A percentile compares a stretch with the other conserved stretches of the same genome.
phyloP scores from a whole-genome alignment of 2,113 vertebrate species.

The Condylura cristata region DNA sequence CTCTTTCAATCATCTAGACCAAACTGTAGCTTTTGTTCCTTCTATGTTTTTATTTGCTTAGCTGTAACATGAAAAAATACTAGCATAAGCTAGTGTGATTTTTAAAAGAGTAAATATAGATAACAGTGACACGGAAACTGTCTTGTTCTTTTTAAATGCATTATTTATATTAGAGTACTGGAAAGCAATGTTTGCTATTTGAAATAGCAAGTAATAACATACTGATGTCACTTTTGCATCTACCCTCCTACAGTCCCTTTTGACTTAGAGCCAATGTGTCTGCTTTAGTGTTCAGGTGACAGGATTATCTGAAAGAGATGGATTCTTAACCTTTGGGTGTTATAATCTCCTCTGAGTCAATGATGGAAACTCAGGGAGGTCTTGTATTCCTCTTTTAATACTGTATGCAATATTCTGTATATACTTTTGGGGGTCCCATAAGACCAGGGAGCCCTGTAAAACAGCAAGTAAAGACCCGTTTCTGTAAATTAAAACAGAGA shows the following conservation, averaged over 20 bases:
- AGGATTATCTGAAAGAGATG: not conserved
- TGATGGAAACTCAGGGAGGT: not conserved
- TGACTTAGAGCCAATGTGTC: not conserved
- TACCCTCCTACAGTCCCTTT: not conserved
- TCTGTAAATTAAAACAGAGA: not conserved
- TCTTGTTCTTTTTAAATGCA: not conserved
- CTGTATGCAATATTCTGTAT: not conserved
- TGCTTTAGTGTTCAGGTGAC: not conserved
- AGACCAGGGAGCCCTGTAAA: not conserved
- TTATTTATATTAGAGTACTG: not conserved
- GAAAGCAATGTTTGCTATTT: not conserved
- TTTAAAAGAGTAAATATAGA: not conserved
- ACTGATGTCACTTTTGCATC: not conserved
- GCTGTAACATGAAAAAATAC: slow-evolving; percentile 7
- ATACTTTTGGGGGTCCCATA: not conserved
- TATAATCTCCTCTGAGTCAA: not conserved
- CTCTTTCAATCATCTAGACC: not conserved
- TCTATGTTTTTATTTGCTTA: not conserved
- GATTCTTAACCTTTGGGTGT: not conserved
- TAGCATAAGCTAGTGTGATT: not conserved
- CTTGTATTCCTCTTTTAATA: not conserved
- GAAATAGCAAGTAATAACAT: not conserved
- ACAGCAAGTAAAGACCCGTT: not conserved
- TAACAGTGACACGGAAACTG: not conserved
- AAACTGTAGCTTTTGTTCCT: not conserved